Base-by-base conservation (phyloP, 2,797 vertebrate genomes). In the Pipistrellus nathusii region DNA sequence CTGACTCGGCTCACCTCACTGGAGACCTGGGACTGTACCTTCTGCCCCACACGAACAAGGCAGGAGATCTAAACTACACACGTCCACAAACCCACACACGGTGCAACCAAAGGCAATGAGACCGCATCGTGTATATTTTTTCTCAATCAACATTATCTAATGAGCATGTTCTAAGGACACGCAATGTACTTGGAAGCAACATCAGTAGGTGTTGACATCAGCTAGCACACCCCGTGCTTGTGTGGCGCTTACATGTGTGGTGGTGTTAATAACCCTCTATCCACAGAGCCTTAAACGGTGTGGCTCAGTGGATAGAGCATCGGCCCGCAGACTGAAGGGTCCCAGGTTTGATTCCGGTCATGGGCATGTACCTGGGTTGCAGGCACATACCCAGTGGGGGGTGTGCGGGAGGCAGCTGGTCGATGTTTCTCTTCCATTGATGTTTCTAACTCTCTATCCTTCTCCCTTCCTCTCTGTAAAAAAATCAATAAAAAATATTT, bases 221-320 rank as follows among this genome's bases (percentile, higher is more conserved):
- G 41, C 76, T 32, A 51, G 4, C 8, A 10, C 8, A 27, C 0
- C 27, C 9, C 10, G 41, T 0, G 0, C 3, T 71, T 23, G 23
- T 4, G 0, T 30, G 44, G 15, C 27, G 0, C 46, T 18, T 27
- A 27, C 57, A 8, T 0, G 4, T 32, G 9, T 32, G 23, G 15
- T 21, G 8, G 10, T 7, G 6, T n/a, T 14, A 41, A 25, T 13
- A 48, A 48, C 46, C 11, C 46, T 48, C 3, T 48, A 48, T 48
- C 11, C 46, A 3, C 38, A 41, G 38, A 48, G 46, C 46, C 46
- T 0, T 12, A 14, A 48, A 13, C 46, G 46, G 46, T 48, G 11
- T 48, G 46, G 46, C 13, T 14, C 46, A 48, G 46, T 48, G 46
- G 46, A 14, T 48, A 48, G 46, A 48, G 46, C 46, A 13, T 48